phyloP scores from a whole-genome alignment of 2,888 invertebrate genomes.

The Eucriotettix oculatus region DNA sequence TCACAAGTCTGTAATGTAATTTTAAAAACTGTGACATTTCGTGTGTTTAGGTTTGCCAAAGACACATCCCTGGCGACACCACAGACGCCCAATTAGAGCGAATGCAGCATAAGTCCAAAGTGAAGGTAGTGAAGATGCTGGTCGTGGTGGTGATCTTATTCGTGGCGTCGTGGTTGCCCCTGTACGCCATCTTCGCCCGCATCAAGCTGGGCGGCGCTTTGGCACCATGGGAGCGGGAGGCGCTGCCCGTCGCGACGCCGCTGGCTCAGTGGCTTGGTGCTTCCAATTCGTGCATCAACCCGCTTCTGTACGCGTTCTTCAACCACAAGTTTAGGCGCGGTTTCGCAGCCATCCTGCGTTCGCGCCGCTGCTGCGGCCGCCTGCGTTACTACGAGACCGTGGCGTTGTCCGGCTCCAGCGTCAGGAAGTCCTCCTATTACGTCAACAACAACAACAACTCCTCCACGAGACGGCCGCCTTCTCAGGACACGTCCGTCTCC shows the following conservation, averaged over 20 bases:
- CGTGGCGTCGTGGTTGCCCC: conserved; percentile 81
- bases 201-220: conserved; percentile 66
- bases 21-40: background rate
- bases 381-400: conserved; percentile 76
- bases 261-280: conserved; percentile 86
- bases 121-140: conserved; percentile 41
- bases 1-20: too few relatives aligned
- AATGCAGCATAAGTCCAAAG: conserved; percentile 87
- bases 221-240: conserved; percentile 61
- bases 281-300: conserved; percentile 90
- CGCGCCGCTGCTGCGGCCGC: conserved; percentile 69
- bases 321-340: conserved; percentile 86
- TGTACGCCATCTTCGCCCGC: conserved; percentile 76
- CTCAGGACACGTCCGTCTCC: conserved; percentile 34
- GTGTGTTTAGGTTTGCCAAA: conserved; percentile 47
- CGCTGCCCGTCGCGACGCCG: conserved; percentile 64
- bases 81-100: conserved; percentile 82
- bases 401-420: conserved; percentile 59
- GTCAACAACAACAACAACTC: conserved; percentile 48
- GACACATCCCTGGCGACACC: conserved; percentile 79
- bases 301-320: conserved; percentile 85
- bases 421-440: conserved; percentile 71
- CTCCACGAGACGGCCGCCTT: conserved; percentile 27
- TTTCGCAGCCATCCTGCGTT: conserved; percentile 74
- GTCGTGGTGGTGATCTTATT: conserved; percentile 86